phyloP scores from a whole-genome alignment of 2,888 invertebrate species.

The Hyles lineata region DNA sequence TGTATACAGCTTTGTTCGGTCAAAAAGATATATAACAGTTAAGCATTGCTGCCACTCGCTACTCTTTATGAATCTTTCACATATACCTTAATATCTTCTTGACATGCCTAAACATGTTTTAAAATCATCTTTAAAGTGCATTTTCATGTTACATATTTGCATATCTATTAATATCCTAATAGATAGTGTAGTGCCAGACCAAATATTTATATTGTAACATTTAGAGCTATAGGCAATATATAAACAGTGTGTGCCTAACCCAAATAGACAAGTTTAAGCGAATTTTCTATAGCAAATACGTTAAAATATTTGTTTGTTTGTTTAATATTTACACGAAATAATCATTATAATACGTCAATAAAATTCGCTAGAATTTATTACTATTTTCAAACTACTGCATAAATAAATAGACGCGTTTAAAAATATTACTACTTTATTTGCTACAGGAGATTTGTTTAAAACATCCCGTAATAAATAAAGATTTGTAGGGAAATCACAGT shows the following conservation, averaged over 20 bases:
- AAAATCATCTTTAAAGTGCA: not conserved
- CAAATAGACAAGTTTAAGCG: not conserved
- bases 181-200: constrained; percentile 36
- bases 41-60: not conserved
- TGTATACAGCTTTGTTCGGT: not conserved
- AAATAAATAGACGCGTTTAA: too few species aligned
- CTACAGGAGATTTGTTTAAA: not conserved
- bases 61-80: not conserved
- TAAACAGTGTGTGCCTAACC: constrained; percentile 12
- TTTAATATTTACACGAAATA: too few species aligned
- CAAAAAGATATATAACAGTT: not conserved
- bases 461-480: not conserved
- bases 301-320: too few species aligned
- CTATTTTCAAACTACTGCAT: too few species aligned
- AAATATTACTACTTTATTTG: not conserved
- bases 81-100: not conserved
- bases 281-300: constrained; percentile 2
- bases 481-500: not conserved
- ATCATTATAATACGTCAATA: too few species aligned
- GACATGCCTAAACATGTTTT: not conserved
- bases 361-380: too few species aligned
- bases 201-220: constrained; percentile 34
- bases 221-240: constrained; percentile 7
- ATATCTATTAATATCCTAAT: constrained; percentile 16
- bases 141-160: constrained; percentile 5